Evolutionary conservation across 2,113 vertebrate species (phyloP).

Genomic region (Acanthochromis polyacanthus): DNA sequence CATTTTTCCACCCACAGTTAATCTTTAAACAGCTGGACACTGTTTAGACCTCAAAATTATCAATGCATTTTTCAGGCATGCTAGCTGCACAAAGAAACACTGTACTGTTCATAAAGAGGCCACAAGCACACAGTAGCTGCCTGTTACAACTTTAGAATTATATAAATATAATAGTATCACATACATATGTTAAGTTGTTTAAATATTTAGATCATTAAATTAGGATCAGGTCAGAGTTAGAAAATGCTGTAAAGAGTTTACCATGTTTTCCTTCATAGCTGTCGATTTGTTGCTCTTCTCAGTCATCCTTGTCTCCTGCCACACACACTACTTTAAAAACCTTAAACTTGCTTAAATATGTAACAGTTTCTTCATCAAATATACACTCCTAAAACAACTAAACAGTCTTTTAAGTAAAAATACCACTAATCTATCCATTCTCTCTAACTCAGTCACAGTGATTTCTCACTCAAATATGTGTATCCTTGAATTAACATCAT

Average conservation of each 20-base stretch:
- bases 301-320: conserved; percentile 46
- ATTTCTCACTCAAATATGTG: no score
- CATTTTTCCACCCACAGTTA: not conserved
- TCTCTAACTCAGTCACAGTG: no score
- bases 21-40: not conserved
- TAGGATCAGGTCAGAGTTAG: not conserved
- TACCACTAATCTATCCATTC: no score
- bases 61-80: not conserved
- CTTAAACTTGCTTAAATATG: not conserved
- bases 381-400: not conserved
- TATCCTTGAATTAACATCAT: no score
- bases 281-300: conserved; percentile 13
- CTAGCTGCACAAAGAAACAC: no score
- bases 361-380: not conserved
- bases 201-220: not conserved
- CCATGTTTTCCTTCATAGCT: conserved; percentile 53
- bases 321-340: conserved; percentile 15
- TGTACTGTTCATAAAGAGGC: no score
- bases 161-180: no score
- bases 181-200: no score
- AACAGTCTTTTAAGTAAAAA: no score
- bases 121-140: no score
- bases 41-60: not conserved
- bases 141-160: no score
- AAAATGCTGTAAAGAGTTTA: conserved; percentile 28